Conservation (phyloP, 1,140 invertebrate species). For the Polypedilum pembai region DNA sequence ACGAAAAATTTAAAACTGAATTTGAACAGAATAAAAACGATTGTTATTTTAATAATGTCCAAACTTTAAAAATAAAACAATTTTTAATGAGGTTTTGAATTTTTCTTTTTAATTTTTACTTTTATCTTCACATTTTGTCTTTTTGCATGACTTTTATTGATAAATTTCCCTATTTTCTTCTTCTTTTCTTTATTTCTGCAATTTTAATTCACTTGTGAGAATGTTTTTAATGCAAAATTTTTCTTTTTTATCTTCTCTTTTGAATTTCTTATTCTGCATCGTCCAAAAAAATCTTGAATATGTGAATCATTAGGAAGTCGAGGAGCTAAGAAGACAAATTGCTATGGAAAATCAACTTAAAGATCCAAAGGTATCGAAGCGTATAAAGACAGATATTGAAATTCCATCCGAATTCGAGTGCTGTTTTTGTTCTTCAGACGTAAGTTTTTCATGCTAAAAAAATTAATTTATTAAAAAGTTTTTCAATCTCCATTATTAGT, state of each 20-base stretch:
- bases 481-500: not conserved
- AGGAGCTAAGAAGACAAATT: conserved; percentile 43
- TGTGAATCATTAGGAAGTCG: conserved; percentile 39
- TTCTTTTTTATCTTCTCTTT: conserved; percentile 31
- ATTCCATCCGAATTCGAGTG: conserved; percentile 88
- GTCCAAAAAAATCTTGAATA: conserved; percentile 31
- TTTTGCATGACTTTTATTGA: not conserved
- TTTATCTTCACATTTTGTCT: not conserved
- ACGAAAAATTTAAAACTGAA: no score
- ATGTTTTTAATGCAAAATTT: conserved; percentile 30
- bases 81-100: no score
- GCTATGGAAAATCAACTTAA: conserved; percentile 37
- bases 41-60: no score
- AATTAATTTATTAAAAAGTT: no score
- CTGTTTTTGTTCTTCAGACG: conserved; percentile 92
- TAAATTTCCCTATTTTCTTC: not conserved
- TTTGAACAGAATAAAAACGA: no score
- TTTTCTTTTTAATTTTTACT: no score
- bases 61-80: no score
- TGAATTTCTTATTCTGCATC: conserved; percentile 30
- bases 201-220: not conserved
- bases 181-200: not conserved
- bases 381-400: conserved; percentile 64
- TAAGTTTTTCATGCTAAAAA: conserved; percentile 48
- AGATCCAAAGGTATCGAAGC: conserved; percentile 46